Percentiles rank a stretch among this genome's conserved stretches.
phyloP scores from a whole-genome alignment of 2,888 invertebrate genomes.

The Machimus rusticus region DNA sequence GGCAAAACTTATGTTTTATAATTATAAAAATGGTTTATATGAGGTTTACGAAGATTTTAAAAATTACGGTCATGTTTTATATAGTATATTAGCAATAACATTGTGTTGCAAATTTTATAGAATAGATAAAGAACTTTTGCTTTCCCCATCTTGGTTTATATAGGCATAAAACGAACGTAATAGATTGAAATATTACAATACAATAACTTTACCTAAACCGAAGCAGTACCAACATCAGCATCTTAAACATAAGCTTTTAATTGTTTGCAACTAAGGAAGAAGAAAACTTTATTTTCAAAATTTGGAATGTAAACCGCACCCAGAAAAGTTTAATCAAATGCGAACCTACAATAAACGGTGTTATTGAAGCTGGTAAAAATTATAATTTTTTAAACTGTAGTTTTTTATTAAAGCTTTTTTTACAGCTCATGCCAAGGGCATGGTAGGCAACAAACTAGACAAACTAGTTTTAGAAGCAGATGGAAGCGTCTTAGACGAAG shows the following conservation, averaged over 20 bases:
- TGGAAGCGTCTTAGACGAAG: conserved; percentile 1
- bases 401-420: conserved; percentile 2
- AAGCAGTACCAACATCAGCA: background rate
- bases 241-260: background rate
- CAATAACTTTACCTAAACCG: background rate
- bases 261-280: background rate
- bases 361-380: background rate
- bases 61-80: background rate
- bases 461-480: conserved; percentile 8
- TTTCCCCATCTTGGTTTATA: background rate
- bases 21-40: background rate
- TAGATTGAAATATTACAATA: background rate
- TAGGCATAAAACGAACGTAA: too few relatives aligned
- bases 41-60: background rate
- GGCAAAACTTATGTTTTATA: background rate
- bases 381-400: conserved; percentile 3
- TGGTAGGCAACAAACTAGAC: background rate
- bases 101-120: background rate
- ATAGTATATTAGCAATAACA: background rate
- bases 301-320: background rate
- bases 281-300: background rate
- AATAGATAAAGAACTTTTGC: background rate
- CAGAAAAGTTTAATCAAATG: background rate
- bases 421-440: background rate
- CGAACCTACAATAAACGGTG: background rate